Evolutionary conservation across 1,140 invertebrate genomes (phyloP).

Genomic region (Lucilia sericata): DNA sequence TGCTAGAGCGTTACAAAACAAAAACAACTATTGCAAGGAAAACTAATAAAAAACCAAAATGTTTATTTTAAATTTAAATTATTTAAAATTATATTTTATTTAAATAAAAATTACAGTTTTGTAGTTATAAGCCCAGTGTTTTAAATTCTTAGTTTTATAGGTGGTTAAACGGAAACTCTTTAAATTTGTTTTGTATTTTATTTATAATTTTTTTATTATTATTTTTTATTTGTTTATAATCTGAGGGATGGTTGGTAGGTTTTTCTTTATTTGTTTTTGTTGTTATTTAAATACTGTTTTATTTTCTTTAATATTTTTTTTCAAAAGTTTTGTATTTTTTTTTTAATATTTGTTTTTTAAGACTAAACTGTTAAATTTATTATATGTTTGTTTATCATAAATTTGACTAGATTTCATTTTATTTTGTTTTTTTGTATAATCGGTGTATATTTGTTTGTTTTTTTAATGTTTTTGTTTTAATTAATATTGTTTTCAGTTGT

Average conservation of each 20-base stretch:
- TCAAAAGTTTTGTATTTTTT: neutral
- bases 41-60: too few relatives aligned
- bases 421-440: conserved; percentile 35
- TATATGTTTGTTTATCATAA: conserved; percentile 12
- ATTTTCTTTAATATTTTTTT: conserved; percentile 16
- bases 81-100: too few relatives aligned
- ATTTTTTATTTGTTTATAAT: conserved; percentile 4
- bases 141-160: conserved; percentile 26
- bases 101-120: too few relatives aligned
- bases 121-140: too few relatives aligned
- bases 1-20: too few relatives aligned
- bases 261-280: neutral
- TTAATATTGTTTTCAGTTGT: conserved; percentile 16
- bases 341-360: too few relatives aligned
- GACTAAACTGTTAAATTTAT: neutral
- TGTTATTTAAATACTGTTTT: conserved; percentile 12
- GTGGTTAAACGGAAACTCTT: conserved; percentile 48
- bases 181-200: conserved; percentile 20
- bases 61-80: too few relatives aligned
- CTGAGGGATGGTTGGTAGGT: neutral
- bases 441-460: conserved; percentile 45
- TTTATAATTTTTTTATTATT: neutral
- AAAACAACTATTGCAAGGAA: too few relatives aligned
- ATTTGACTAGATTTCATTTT: conserved; percentile 42
- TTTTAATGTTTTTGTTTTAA: conserved; percentile 32